Evolutionary conservation across 2,797 vertebrate species (phyloP).

Genomic region (Microctenopoma stevenorrisi): DNA sequence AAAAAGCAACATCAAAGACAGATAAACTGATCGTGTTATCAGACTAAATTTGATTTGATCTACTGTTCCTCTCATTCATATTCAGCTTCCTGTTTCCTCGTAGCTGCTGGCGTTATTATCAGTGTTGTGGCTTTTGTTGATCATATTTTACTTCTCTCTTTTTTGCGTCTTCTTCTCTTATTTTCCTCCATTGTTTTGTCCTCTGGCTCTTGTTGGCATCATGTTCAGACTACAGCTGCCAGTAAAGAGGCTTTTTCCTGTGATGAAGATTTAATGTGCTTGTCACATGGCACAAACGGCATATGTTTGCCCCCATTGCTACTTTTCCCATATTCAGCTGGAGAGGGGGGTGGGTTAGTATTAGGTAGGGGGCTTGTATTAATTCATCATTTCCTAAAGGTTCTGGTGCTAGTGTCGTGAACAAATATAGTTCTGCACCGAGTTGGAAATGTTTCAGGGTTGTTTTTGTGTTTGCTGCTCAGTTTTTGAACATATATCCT

Average conservation of each 20-base stretch:
- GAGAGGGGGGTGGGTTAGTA: constrained; percentile 9
- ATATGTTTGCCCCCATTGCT: constrained; percentile 65
- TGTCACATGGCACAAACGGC: constrained; percentile 62
- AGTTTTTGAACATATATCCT: constrained; percentile 36
- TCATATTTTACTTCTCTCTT: constrained; percentile 19
- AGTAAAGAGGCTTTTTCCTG: constrained; percentile 68
- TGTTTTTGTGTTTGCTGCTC: constrained; percentile 26
- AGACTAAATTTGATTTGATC: constrained; percentile 76
- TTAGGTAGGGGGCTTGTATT: constrained; percentile 47
- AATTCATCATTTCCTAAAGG: constrained; percentile 62
- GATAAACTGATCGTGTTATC: constrained; percentile 84
- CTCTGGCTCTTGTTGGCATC: constrained; percentile 53
- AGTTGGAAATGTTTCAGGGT: constrained; percentile 32
- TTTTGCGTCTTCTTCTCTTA: constrained; percentile 7
- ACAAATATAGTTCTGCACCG: constrained; percentile 29
- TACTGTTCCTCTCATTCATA: constrained; percentile 23
- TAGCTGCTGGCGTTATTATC: constrained; percentile 8
- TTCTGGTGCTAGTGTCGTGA: constrained; percentile 30
- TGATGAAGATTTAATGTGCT: constrained; percentile 77
- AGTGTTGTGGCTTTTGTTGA: constrained; percentile 10
- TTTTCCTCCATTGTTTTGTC: constrained; percentile 50
- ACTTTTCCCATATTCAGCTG: constrained; percentile 44
- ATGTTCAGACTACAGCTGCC: constrained; percentile 61
- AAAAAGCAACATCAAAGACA: constrained; percentile 73
- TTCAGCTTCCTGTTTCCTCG: constrained; percentile 40